Base-by-base conservation (phyloP, 2,888 invertebrate species). In the Toxonevra muliebris region DNA sequence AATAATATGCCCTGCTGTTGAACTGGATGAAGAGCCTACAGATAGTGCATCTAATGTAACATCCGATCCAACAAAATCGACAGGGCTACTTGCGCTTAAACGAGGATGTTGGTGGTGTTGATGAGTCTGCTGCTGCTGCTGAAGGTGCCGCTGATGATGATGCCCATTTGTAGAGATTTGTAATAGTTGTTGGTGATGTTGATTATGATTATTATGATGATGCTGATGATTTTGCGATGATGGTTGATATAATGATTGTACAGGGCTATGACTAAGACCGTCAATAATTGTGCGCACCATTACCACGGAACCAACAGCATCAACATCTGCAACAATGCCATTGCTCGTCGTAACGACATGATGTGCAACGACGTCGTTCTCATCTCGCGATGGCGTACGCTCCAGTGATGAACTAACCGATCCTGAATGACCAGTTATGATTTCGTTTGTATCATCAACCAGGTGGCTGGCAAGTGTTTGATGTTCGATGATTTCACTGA, bases 401-500 rank as follows among this genome's bases (percentile, higher is more conserved):
- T 43, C 60, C 0, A 53, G 43, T 13, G 19, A 13, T 82, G 86
- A 85, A 57, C 57, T 20, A 48, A 54, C 60, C 17, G 58, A 19
- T 15, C 58, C 64, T 1, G 19, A n/a, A 50, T 30, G 10, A 12
- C 13, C 41, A 9, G 17, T 48, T 2, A 76, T 74, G 42, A 80
- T 71, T 42, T 79, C 78, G 40, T 86, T 84, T 72, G 88, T 77
- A 67, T 84, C 84, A 15, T 78, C 76, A 43, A 81, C 80, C 66
- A 86, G 74, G 66, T 85, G 83, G 79, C 88, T 87, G 78, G 85
- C 86, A 75, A 88, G 85, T 76, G 87, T 82, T 81, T 87, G 88
- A 80, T 87, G 87, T 81, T 88, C 88, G 80, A 88, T 88, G 85
- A 89, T 88, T 79, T 88, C 88, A 79, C 87, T 88, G 80, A 88